Evolutionary conservation across 2,888 invertebrate genomes (phyloP), one percentile per base, ranked within the genome.

Genomic region (Balanococcus diminutus): DNA sequence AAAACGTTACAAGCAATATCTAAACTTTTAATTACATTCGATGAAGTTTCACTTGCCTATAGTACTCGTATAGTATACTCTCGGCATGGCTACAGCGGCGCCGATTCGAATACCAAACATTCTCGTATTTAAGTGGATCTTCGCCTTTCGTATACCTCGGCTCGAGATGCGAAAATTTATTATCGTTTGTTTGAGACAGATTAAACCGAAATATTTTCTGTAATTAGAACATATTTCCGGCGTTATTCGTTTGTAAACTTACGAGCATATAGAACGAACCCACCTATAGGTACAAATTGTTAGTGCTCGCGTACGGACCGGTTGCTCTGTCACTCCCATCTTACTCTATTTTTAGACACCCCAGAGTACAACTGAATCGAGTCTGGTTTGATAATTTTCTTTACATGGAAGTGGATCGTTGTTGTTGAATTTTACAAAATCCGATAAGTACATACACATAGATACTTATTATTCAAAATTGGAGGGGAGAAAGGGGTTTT

Each of bases 21-120:
- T 67, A 67, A 67, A 67, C 67, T 67, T 67, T 67, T 67, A 67
- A 67, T 67, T 67, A 67, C 67, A 67, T 67, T 67, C 67, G 67
- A 28, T 28, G 67, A 67, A 67, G 67, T 67, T 67, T 67, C 28
- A 67, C 67, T n/a, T n/a, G n/a, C n/a, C n/a, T 14, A 11, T 14
- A 42, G 14, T 42, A 42, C 42, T 28, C n/a, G n/a, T n/a, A n/a
- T n/a, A n/a, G n/a, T n/a, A n/a, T n/a, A n/a, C n/a, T n/a, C n/a
- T n/a, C 67, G 67, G 56, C 56, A n/a, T 0, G 56, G 3, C 28
- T 67, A 14, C 11, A 14, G n/a, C n/a, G n/a, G n/a, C n/a, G n/a
- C n/a, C n/a, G n/a, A 67, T 31, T 11, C 67, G 28, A 28, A 67
- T 67, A 67, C 67, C 67, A 67, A 67, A 67, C 67, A 67, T 67